Base-by-base conservation (phyloP, 2,113 vertebrate genomes). In the Anolis sagrei region DNA sequence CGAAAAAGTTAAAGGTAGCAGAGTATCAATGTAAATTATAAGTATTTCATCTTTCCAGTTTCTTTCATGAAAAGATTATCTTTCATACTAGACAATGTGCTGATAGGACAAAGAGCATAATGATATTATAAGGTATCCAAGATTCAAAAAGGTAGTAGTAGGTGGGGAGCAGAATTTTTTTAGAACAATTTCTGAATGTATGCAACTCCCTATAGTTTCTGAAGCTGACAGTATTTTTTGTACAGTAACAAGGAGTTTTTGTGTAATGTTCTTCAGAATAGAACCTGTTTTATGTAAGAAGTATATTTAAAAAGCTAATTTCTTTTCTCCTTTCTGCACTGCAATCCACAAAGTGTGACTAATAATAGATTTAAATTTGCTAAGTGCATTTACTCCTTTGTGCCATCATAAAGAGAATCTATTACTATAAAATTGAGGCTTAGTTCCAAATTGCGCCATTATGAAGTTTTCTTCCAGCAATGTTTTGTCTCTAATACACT, bases 391-490 rank as follows among this genome's bases (percentile, higher is more conserved):
- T 95, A 95, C 93, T 97, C 95, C 95, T 97, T 97, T 96, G 95
- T 97, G 96, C 96, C 95, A 95, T 95, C 94, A 97, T 97, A 96
- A 97, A 97, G 96, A 96, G 96, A 97, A 97, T 97, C 96, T 97
- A 97, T 97, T 97, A 96, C 96, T 97, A 95, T 95, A 96, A 97
- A 97, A 97, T 97, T 97, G 96, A 97, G 95, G 95, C 95, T 96
- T 97, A 96, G 96, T 97, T 97, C 97, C 97, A 97, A 97, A 97
- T 97, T 97, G 97, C 89, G 75, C 96, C 96, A 97, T 97, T 97
- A 97, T 96, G 96, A 97, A 97, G 96, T 97, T 97, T 97, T 96
- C 96, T 97, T 96, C 95, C 94, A 96, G 96, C 95, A 96, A 97
- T 97, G 95, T 97, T 97, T 97, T 96, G 95, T 96, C 96, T 96